Conservation (phyloP, 2,888 invertebrate genomes). For the Geophilus truncorum region DNA sequence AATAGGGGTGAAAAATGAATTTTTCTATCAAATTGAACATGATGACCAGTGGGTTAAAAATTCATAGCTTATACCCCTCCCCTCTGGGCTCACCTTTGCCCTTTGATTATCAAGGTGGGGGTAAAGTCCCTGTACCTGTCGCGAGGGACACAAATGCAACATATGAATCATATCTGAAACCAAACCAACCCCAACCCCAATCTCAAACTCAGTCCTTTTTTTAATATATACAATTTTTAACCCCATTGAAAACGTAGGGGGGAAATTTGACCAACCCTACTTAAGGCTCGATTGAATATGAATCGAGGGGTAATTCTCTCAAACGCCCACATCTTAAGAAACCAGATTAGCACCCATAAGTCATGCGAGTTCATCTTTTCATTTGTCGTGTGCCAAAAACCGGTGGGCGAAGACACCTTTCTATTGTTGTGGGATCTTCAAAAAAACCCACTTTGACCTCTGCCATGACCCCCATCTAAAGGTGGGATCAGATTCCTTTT, state of each 20-base stretch:
- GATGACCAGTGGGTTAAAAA: not conserved
- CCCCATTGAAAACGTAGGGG: not conserved
- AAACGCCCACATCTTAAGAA: not conserved
- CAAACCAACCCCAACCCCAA: not conserved
- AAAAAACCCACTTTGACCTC: not conserved
- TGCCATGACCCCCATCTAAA: no score
- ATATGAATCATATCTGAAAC: not conserved
- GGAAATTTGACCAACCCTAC: not conserved
- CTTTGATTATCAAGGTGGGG: not conserved
- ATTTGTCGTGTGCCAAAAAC: not conserved
- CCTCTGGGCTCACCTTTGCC: not conserved
- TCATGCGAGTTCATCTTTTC: not conserved
- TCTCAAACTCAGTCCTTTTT: not conserved
- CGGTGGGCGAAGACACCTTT: not conserved
- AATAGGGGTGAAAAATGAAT: not conserved
- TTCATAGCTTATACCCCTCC: not conserved
- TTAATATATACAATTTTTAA: not conserved
- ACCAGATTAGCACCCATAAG: not conserved
- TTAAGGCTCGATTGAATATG: not conserved
- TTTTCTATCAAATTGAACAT: conserved; percentile 10
- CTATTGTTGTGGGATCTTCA: no score
- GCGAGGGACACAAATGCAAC: not conserved
- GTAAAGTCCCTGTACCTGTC: conserved; percentile 3
- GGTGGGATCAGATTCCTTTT: no score
- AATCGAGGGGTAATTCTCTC: not conserved